A percentile compares a stretch with the other conserved stretches of the same genome.
Conservation (phyloP, 2,888 invertebrate species). For the Polylopha cassiicola region DNA sequence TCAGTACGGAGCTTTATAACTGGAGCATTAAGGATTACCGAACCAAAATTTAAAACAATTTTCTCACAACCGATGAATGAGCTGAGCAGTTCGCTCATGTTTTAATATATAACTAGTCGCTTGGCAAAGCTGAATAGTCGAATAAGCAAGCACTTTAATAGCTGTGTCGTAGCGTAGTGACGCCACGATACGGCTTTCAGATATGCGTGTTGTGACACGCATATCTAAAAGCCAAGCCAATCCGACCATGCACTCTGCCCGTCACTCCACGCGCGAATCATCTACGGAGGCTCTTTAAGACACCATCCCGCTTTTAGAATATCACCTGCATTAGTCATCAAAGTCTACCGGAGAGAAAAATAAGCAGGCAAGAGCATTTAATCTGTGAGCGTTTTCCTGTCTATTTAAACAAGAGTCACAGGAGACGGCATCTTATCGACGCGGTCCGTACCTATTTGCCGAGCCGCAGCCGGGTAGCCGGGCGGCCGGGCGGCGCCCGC, state of each 20-base stretch:
- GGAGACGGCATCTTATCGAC: conserved; percentile 69
- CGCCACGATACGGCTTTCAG: no score
- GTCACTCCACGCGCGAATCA: conserved; percentile 6
- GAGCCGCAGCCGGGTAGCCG: conserved; percentile 41
- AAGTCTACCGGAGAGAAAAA: conserved; percentile 56
- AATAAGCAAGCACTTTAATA: conserved; percentile 65
- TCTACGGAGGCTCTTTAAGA: conserved; percentile 49
- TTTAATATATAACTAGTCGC: conserved; percentile 68
- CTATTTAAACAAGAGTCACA: conserved; percentile 72
- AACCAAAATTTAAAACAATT: conserved; percentile 25
- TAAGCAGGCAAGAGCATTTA: conserved; percentile 67
- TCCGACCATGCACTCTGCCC: conserved; percentile 48
- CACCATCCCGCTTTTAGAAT: conserved; percentile 57
- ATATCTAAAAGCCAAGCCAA: conserved; percentile 61
- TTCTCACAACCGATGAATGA: conserved; percentile 31
- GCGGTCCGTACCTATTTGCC: conserved; percentile 64
- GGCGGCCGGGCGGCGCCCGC: conserved; percentile 36
- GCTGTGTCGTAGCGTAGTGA: conserved; percentile 53
- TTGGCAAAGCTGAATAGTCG: conserved; percentile 55
- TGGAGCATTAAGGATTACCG: conserved; percentile 22
- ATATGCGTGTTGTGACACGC: no score
- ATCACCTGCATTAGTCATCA: conserved; percentile 59
- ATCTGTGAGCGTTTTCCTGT: conserved; percentile 68
- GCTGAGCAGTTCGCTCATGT: conserved; percentile 47
- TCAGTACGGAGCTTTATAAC: conserved; percentile 17